phyloP scores from a whole-genome alignment of 2,113 vertebrate genomes.

The Cavia aperea region DNA sequence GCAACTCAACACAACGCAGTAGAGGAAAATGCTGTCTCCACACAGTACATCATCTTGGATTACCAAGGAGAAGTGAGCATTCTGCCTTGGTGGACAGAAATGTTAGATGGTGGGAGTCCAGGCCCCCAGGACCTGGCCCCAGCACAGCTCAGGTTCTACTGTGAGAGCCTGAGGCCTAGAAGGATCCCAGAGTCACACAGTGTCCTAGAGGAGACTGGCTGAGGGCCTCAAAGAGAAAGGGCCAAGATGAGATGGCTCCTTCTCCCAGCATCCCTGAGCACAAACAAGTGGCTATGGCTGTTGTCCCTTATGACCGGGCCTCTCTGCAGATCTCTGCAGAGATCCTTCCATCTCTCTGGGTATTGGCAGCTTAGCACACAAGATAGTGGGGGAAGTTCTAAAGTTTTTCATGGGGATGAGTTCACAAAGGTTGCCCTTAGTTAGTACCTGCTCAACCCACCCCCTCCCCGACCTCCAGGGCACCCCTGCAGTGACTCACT shows the following conservation, averaged over 20 bases:
- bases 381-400: too few species aligned
- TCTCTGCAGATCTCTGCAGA: background rate
- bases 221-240: background rate
- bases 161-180: background rate
- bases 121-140: background rate
- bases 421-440: too few species aligned
- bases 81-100: background rate
- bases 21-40: background rate
- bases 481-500: background rate
- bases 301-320: background rate
- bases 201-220: background rate
- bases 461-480: background rate
- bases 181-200: background rate
- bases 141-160: fast-evolving
- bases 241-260: background rate
- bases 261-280: background rate
- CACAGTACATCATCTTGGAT: background rate
- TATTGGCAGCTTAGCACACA: background rate
- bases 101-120: background rate
- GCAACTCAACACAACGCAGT: slow-evolving; percentile 23
- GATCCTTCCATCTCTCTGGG: fast-evolving
- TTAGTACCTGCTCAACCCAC: background rate
- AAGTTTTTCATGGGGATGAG: background rate
- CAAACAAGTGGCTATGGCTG: fast-evolving
- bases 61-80: background rate